Percentiles rank a stretch among this genome's conserved stretches.
phyloP scores from a whole-genome alignment of 2,888 invertebrate species.

The Operophtera brumata region DNA sequence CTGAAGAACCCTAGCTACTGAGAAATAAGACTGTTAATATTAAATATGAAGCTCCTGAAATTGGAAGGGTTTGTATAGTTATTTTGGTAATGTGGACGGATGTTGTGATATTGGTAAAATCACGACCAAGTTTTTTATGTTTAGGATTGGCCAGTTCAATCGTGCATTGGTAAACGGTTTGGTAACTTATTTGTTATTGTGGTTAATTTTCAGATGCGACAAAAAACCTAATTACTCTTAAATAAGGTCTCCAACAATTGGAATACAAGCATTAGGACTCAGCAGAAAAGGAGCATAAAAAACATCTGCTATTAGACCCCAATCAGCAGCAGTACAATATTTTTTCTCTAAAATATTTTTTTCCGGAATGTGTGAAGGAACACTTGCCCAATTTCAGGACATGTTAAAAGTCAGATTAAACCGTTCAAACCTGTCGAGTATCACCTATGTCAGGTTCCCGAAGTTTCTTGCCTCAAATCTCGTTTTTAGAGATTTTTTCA shows the following conservation, averaged over 20 bases:
- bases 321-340: no score
- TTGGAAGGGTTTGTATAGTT: slow-evolving; percentile 16
- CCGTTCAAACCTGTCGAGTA: no score
- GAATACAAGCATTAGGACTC: neutral
- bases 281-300: neutral
- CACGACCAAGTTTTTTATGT: no score
- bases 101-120: no score
- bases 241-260: neutral
- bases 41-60: neutral
- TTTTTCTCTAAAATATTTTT: no score
- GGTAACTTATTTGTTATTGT: neutral
- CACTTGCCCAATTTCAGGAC: no score
- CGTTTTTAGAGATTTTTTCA: no score
- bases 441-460: no score
- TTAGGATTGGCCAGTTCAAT: neutral
- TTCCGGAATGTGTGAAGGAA: no score
- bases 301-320: neutral
- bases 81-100: neutral
- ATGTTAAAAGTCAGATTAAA: no score
- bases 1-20: neutral
- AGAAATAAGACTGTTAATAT: neutral
- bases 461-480: no score
- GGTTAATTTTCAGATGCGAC: neutral
- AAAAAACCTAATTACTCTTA: neutral
- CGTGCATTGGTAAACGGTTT: neutral